These are phyloP conservation scores for Geothlypis trichas DNA, from an alignment of 2,113 vertebrate genomes.

Conservation along the genomic window DNA sequence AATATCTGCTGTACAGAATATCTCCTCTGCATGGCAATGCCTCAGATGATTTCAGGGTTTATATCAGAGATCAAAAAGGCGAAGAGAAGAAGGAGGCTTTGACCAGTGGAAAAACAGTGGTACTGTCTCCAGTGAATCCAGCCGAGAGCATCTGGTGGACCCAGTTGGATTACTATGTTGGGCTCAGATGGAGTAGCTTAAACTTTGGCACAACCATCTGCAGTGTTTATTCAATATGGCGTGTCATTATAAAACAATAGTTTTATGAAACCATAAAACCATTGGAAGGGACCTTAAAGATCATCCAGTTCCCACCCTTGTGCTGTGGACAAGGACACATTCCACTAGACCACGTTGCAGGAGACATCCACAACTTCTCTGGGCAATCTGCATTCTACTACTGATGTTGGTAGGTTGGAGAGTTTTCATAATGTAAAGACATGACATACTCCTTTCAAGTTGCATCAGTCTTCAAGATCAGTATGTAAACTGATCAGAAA, in stretches of 20 bases:
- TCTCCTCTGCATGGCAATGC: neutral
- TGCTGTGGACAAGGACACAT: neutral
- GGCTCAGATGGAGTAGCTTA: neutral
- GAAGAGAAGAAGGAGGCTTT: neutral
- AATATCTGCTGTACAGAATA: neutral
- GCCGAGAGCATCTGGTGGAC: neutral
- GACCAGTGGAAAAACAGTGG: neutral
- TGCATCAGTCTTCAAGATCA: neutral
- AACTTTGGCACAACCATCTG: neutral
- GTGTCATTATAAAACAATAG: neutral
- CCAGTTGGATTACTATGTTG: neutral
- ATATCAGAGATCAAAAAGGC: neutral
- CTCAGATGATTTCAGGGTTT: neutral
- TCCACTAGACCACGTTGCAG: neutral
- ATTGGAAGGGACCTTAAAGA: neutral
- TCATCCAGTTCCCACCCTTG: fast-evolving
- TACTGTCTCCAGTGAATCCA: neutral
- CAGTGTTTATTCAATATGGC: neutral
- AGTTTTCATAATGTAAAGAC: neutral
- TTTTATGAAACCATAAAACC: neutral
- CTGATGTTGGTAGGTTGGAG: neutral
- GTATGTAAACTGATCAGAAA: neutral
- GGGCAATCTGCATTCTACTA: neutral
- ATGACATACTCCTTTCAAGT: neutral
- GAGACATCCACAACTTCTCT: neutral